Evolutionary conservation across 2,888 invertebrate species (phyloP).

Genomic region (Eustalomyia histrio): DNA sequence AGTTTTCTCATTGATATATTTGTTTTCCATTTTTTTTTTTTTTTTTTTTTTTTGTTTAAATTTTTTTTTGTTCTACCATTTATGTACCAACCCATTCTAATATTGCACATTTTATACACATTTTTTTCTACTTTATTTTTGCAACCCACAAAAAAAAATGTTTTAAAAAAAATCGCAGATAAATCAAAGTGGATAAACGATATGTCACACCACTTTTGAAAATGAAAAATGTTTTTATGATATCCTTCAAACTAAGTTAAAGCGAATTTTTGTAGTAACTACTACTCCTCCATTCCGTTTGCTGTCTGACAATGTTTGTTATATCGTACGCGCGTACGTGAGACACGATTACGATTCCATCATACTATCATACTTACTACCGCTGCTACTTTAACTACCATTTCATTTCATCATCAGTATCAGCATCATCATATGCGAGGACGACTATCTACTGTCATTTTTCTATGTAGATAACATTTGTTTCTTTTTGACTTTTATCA

Average conservation of each 20-base stretch:
- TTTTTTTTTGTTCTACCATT: slow-evolving; percentile 1
- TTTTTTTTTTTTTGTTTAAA: background rate
- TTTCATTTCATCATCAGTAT: background rate
- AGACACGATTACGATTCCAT: slow-evolving; percentile 44
- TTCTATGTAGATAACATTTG: slow-evolving; percentile 48
- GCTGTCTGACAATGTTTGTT: slow-evolving; percentile 46
- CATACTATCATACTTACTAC: background rate
- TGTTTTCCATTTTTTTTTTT: slow-evolving; percentile 2
- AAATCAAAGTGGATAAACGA: slow-evolving; percentile 76
- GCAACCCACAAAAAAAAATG: slow-evolving; percentile 20
- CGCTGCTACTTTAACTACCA: background rate
- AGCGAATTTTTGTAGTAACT: slow-evolving; percentile 9
- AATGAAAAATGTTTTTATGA: slow-evolving; percentile 75
- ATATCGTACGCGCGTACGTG: slow-evolving; percentile 59
- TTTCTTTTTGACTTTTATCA: slow-evolving; percentile 44
- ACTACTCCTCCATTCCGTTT: background rate
- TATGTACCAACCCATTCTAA: slow-evolving; percentile 1
- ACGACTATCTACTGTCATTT: slow-evolving; percentile 39
- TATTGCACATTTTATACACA: background rate
- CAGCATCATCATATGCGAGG: background rate
- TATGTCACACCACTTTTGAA: slow-evolving; percentile 75
- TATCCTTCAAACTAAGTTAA: slow-evolving; percentile 66
- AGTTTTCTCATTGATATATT: slow-evolving; percentile 23
- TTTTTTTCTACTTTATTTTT: slow-evolving; percentile 35
- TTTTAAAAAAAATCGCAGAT: slow-evolving; percentile 70